Base-by-base conservation (phyloP, 2,888 invertebrate genomes). In the Fabriciana adippe region DNA sequence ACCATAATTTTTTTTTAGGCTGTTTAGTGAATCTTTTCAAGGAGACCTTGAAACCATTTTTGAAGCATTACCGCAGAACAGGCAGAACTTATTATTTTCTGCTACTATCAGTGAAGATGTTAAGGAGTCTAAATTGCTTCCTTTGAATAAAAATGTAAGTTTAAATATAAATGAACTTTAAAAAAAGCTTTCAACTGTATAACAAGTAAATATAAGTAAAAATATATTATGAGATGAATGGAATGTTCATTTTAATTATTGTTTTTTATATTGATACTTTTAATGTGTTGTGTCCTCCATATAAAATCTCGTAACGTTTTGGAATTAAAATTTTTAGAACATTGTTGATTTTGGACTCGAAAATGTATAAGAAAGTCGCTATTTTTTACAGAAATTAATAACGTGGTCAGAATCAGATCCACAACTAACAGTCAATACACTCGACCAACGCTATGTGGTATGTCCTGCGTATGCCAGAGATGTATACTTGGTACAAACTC, bases 51-150 rank as follows among this genome's bases (percentile, higher is more conserved):
- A 95, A 81, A 95, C 95, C 0, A 97, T 98, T 79, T 96, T 97
- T 81, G 86, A 93, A 61, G 93, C 94, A 6, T 84, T 99, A 56
- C 97, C 98, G 0, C 94, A 95, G 74, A 94, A 95, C 65, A 94
- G 97, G 70, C 99, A 99, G 81, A 98, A 97, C 67, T 91, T 99
- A 16, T 93, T 99, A 65, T 99, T 98, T 84, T 99, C 98, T 68
- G 99, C 99, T 0, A 99, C 99, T 0, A 96, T 99, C 83, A 98
- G 98, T 8, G 96, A 97, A 79, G 93, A 96, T 94, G 77, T 94
- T 93, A 83, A 94, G 93, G 89, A 95, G 93, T 93, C 95, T 92
- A 83, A 96, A 94, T 86, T 94, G 64, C 89, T 94, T 60, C 86
- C 91, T 0, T 83, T 94, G 16, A 87, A 93, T 54, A 95, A 95